Conservation (phyloP, 2,113 vertebrate genomes). For the Gnathonemus echidnorhynchus region DNA sequence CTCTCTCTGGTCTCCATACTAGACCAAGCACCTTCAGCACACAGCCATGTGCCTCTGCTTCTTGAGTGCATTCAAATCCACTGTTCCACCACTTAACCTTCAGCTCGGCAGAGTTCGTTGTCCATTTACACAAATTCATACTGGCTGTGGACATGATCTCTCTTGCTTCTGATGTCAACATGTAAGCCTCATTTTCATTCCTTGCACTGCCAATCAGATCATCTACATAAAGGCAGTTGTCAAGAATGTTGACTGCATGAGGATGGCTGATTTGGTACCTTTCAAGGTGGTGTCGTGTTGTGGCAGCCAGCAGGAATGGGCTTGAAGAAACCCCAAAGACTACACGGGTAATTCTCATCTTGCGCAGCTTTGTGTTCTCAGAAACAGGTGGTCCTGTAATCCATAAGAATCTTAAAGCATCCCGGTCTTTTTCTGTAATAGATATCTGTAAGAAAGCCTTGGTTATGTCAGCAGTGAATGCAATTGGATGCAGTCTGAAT, state of each 20-base stretch:
- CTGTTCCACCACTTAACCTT: not conserved
- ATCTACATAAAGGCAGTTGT: not conserved
- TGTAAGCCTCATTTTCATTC: not conserved
- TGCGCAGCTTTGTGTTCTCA: no score
- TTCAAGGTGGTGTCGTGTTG: not conserved
- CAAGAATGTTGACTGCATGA: not conserved
- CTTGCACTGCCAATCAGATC: not conserved
- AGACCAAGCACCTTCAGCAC: no score
- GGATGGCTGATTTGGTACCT: not conserved
- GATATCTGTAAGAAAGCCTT: slow-evolving; percentile 9
- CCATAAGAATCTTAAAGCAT: not conserved
- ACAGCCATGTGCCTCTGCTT: no score
- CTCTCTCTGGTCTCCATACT: no score
- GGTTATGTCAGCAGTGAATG: not conserved
- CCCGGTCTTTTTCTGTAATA: not conserved
- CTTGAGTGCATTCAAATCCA: no score
- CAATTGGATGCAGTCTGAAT: not conserved
- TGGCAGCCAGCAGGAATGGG: not conserved
- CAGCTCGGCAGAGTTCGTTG: not conserved
- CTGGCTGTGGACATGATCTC: not conserved
- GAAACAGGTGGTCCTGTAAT: no score
- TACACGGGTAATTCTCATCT: no score
- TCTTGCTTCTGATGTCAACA: not conserved
- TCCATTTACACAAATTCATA: not conserved
- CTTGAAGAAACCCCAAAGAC: no score